A percentile compares a stretch with the other conserved stretches of the same genome.
These are phyloP conservation scores for Luperina testacea DNA, from an alignment of 2,888 invertebrate genomes.

Conservation along the genomic window DNA sequence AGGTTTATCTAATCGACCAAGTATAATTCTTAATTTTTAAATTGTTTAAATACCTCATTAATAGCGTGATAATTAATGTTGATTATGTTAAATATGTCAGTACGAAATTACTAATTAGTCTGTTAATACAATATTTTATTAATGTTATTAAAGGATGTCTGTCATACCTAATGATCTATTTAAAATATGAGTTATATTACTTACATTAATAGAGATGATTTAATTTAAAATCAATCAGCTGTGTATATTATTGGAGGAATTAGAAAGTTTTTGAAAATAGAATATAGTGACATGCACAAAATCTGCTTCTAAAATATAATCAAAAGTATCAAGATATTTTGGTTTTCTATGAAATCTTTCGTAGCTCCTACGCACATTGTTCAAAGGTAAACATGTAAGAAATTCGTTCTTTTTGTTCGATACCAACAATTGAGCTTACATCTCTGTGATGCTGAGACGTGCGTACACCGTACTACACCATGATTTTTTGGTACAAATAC, in stretches of 20 bases:
- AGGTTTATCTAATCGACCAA: slow-evolving; percentile 3
- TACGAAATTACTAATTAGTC: slow-evolving; percentile 15
- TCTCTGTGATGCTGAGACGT: slow-evolving; percentile 74
- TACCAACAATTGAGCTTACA: slow-evolving; percentile 76
- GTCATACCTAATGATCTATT: slow-evolving; percentile 10
- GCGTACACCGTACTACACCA: slow-evolving; percentile 63
- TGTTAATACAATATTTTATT: slow-evolving; percentile 11
- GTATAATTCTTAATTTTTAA: slow-evolving; percentile 9
- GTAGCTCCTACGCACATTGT: slow-evolving; percentile 83
- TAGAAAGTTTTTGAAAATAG: background rate
- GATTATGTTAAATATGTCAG: slow-evolving; percentile 22
- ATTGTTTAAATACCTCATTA: slow-evolving; percentile 21
- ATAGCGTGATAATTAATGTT: slow-evolving; percentile 43
- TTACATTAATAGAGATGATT: background rate
- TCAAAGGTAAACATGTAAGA: slow-evolving; percentile 84
- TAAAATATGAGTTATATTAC: background rate
- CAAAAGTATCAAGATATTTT: slow-evolving; percentile 73
- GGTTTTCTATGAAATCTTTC: slow-evolving; percentile 66
- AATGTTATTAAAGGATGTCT: background rate
- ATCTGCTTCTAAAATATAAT: background rate
- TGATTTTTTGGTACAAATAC: slow-evolving; percentile 79
- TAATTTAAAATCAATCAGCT: slow-evolving; percentile 1
- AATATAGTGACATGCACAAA: background rate
- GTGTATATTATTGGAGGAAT: background rate
- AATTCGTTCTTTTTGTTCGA: slow-evolving; percentile 81